Evolutionary conservation across 2,888 invertebrate species (phyloP), one percentile per base, ranked within the genome.

Genomic region (Eumerus sabulonum): DNA sequence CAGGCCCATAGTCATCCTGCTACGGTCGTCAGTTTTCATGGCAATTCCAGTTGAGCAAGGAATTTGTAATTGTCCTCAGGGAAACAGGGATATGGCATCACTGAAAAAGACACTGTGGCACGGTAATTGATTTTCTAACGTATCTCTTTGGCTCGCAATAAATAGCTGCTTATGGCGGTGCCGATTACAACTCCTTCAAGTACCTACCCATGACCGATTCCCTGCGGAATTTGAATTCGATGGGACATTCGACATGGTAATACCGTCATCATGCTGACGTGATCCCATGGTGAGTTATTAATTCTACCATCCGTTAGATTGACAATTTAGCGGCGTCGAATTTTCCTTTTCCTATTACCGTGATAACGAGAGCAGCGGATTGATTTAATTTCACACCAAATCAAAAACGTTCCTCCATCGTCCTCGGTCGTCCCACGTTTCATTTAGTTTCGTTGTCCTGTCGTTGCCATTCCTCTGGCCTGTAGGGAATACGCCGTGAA

Each of bases 91-190:
- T 27, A n/a, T 16, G 40, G 63, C 48, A 48, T 2, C 18, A 42
- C 35, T 35, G 12, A 44, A 40, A 27, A 51, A 38, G 67, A 77
- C 62, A 67, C 57, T 63, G 67, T 40, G 35, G 35, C 48, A 45
- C 50, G 17, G 73, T 73, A 77, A 77, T 77, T 77, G 67, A 77
- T 77, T 77, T 77, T 73, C 73, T 48, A 59, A 67, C 36, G 48
- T 67, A 77, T 77, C 73, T 68, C 67, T 66, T 77, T 67, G 35
- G 38, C 45, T 66, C 60, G 53, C 64, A 64, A 54, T 76, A 59
- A 71, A 76, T 60, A 59, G 64, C 64, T 59, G 59, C 59, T 36
- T 27, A 40, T 27, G 50, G 71, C 47, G 63, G 42, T 36, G 56
- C 47, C 47, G 53, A 36, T 56, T 57, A 44, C 53, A 44, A 35